Conservation (phyloP, 2,888 invertebrate species). For the Melieria omissa region DNA sequence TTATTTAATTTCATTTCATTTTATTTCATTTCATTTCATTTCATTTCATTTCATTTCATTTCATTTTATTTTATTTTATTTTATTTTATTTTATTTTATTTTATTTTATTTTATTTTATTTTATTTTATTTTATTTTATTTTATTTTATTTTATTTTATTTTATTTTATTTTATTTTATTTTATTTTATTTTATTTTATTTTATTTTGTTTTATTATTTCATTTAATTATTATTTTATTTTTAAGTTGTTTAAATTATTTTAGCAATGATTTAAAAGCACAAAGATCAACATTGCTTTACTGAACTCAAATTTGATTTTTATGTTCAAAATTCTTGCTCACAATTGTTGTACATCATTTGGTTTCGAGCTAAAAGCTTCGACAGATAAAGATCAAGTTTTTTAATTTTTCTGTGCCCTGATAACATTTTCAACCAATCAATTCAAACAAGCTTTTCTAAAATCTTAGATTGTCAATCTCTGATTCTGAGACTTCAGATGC, state of each 20-base stretch:
- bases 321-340: too few relatives aligned
- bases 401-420: too few relatives aligned
- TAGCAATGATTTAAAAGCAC: too few relatives aligned
- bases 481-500: too few relatives aligned
- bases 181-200: constrained; percentile 8
- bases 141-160: neutral
- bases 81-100: constrained; percentile 9
- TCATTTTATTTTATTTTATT: constrained; percentile 13
- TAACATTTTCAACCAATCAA: too few relatives aligned
- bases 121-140: constrained; percentile 5
- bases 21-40: constrained; percentile 18
- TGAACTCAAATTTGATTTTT: too few relatives aligned
- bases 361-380: too few relatives aligned
- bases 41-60: neutral
- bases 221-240: neutral
- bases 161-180: neutral
- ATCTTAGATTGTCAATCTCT: too few relatives aligned
- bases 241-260: neutral
- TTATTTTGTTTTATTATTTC: constrained; percentile 1
- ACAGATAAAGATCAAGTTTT: too few relatives aligned
- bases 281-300: too few relatives aligned
- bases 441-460: too few relatives aligned
- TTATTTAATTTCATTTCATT: constrained; percentile 21
- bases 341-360: too few relatives aligned
- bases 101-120: constrained; percentile 9